Base-by-base conservation (phyloP, 2,888 invertebrate genomes). In the Drosophila meridionalis region DNA sequence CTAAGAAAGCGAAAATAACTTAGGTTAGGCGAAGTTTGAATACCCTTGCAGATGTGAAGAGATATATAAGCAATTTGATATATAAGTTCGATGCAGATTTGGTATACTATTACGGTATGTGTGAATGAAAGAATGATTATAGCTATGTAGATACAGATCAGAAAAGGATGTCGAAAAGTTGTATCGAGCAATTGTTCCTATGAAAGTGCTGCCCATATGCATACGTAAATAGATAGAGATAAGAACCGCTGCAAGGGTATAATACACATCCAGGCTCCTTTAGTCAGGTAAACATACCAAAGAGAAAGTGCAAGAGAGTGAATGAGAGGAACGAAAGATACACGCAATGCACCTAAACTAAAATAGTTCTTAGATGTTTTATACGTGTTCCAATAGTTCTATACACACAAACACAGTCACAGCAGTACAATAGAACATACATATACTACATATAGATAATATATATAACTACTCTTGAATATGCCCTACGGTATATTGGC, bases 331-430 rank as follows among this genome's bases (percentile, higher is more conserved):
- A 53, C 61, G 70, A 38, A 32, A 63, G 58, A 14, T 9, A 67
- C 55, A 52, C 73, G 70, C 48, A 66, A 53, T 40, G 66, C 76
- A 77, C 76, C 69, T 55, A 65, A 64, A 48, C 30, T 67, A 72
- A 76, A 66, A 80, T 84, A 84, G 83, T 68, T 67, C 74, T 77
- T 83, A 81, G 82, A 83, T 77, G 80, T 90, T 88, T 89, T 84
- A 87, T 88, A 90, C 80, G 91, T 89, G 90, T 90, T 90, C 89
- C 89, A 84, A 76, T 79, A 83, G 74, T 87, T 76, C 78, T 80
- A 77, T 43, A 59, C 40, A 62, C 34, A 65, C 53, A 53, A 32
- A 30, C 32, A 75, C 40, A 57, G 45, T 56, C 42, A 30, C 56
- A 42, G n/a, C 30, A 56, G 56, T 56, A 56, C 42, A 32, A 32